Percentiles rank a stretch among this genome's conserved stretches.
Evolutionary conservation across 2,113 vertebrate genomes (phyloP).

Genomic region (Rhinogobius similis): DNA sequence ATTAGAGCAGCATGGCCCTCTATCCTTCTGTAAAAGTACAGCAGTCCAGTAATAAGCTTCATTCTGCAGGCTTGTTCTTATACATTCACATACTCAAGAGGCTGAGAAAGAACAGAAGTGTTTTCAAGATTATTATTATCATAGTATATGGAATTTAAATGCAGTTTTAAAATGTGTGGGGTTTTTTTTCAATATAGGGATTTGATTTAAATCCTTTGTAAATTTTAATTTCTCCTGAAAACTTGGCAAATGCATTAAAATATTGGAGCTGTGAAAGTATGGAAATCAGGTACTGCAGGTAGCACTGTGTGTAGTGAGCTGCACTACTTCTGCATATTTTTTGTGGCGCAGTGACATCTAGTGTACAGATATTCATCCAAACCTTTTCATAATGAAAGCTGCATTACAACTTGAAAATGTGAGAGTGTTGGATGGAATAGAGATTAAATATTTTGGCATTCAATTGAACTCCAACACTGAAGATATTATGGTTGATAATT

Average conservation of each 20-base stretch:
- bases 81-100: not conserved
- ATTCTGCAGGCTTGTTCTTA: not conserved
- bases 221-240: not conserved
- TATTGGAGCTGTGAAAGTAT: conserved; percentile 11
- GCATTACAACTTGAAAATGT: not conserved
- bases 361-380: conserved; percentile 34
- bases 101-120: not conserved
- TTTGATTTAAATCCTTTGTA: too few relatives aligned
- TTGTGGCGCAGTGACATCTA: conserved; percentile 47
- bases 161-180: not conserved
- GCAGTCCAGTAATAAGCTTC: conserved; percentile 21
- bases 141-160: not conserved
- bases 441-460: too few relatives aligned
- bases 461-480: too few relatives aligned
- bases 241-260: conserved; percentile 6
- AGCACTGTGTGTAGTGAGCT: not conserved
- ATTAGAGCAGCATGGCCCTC: conserved; percentile 35
- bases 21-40: conserved; percentile 37
- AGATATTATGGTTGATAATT: too few relatives aligned
- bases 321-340: not conserved
- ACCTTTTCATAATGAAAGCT: not conserved
- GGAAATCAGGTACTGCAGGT: conserved; percentile 8
- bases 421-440: too few relatives aligned
- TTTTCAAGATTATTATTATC: not conserved
- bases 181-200: too few relatives aligned